Base-by-base conservation (phyloP, 2,113 vertebrate species). In the Sialia sialis region DNA sequence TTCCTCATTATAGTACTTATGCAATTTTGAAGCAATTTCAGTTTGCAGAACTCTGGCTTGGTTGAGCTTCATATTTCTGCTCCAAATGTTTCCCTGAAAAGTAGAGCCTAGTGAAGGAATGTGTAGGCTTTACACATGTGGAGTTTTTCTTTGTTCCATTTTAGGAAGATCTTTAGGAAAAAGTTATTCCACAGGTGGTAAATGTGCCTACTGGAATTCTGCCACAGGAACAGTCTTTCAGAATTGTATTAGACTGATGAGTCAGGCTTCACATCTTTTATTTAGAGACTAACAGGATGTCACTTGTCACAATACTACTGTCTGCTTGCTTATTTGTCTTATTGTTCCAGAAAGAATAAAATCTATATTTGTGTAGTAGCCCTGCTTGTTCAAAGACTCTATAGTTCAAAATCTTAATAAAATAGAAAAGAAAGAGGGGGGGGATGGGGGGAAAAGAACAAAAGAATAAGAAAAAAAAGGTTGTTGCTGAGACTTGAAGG, bases 161-260 rank as follows among this genome's bases (percentile, higher is more conserved):
- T 90, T 26, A 68, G 29, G 59, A 67, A 86, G 67, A 86, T 23
- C n/a, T 88, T 63, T 52, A 75, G 58, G 75, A 55, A 29, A 80
- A 87, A 95, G 27, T 51, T 77, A 49, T 86, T 95, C 75, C 44
- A 63, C 63, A 75, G 30, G 75, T 78, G 49, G 34, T 20, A 84
- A 83, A 93, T 70, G 44, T 78, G 59, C 46, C 56, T 32, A 34
- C 21, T 78, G 76, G 72, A 90, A 83, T 91, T 90, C 78, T 95
- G 72, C 67, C 66, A 81, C 2, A 2, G 48, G 63, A 88, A 59
- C 14, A 85, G 38, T 11, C 38, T 83, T 89, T 56, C 20, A 51
- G 75, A 67, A 85, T 63, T 89, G 16, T 78, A 85, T 83, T 62
- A 82, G n/a, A 70, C 36, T 93, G 63, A 67, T 95, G 84, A 94